phyloP scores from a whole-genome alignment of 2,888 invertebrate species.

The Acanthopleura granulata region DNA sequence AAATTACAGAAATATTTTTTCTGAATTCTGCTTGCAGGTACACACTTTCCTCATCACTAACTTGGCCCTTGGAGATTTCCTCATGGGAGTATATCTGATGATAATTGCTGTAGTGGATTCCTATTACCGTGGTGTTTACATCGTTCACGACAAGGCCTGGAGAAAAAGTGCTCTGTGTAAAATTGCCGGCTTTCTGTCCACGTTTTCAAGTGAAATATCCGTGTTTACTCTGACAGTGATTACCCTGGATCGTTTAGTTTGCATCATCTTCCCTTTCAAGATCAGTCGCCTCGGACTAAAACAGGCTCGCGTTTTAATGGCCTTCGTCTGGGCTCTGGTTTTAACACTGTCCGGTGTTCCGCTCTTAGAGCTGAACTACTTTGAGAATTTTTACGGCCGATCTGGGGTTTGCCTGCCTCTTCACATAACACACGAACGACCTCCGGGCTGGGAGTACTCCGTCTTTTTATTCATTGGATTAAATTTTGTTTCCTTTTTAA shows the following conservation, averaged over 20 bases:
- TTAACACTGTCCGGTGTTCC: slow-evolving; percentile 54
- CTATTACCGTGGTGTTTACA: slow-evolving; percentile 71
- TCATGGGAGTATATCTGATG: slow-evolving; percentile 66
- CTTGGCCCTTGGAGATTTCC: slow-evolving; percentile 62
- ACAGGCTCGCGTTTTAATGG: slow-evolving; percentile 59
- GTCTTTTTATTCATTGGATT: slow-evolving; percentile 73
- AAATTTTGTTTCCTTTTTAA: slow-evolving; percentile 71
- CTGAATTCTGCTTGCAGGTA: slow-evolving; percentile 57
- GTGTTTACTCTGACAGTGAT: slow-evolving; percentile 70
- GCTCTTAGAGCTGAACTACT: slow-evolving; percentile 65
- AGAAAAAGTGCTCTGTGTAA: slow-evolving; percentile 59
- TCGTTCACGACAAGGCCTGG: slow-evolving; percentile 60
- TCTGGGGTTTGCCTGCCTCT: slow-evolving; percentile 73
- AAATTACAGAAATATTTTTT: too few relatives aligned
- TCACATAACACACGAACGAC: slow-evolving; percentile 72
- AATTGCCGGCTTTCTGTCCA: slow-evolving; percentile 65
- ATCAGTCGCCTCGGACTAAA: slow-evolving; percentile 54
- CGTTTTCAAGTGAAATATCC: slow-evolving; percentile 70
- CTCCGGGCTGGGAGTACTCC: slow-evolving; percentile 73
- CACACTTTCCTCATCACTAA: slow-evolving; percentile 69
- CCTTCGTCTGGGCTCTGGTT: slow-evolving; percentile 56
- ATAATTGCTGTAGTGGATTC: slow-evolving; percentile 65
- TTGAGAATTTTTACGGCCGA: slow-evolving; percentile 72
- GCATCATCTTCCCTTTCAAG: slow-evolving; percentile 68
- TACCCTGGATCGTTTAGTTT: slow-evolving; percentile 68